Evolutionary conservation across 2,888 invertebrate genomes (phyloP).

Genomic region (Myopa tessellatipennis): DNA sequence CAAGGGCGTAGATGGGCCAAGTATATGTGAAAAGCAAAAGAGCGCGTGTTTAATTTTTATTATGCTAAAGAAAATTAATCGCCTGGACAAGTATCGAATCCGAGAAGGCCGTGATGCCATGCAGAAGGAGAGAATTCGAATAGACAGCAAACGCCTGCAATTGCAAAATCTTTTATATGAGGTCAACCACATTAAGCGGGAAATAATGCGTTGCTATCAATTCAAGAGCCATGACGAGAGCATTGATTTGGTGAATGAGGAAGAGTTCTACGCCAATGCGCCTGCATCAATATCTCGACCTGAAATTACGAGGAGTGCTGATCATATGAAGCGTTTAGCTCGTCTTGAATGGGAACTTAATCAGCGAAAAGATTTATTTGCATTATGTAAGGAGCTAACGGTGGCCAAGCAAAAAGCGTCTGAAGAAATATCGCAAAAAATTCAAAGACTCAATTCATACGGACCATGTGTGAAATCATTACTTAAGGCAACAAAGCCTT

Average conservation of each 20-base stretch:
- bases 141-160: conserved; percentile 89
- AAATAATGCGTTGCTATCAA: conserved; percentile 93
- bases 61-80: conserved; percentile 88
- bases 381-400: conserved; percentile 80
- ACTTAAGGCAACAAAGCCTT: conserved; percentile 83
- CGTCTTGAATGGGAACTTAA: conserved; percentile 92
- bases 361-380: conserved; percentile 85
- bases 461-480: conserved; percentile 81
- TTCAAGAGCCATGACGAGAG: conserved; percentile 96
- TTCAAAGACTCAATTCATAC: conserved; percentile 82
- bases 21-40: conserved; percentile 71
- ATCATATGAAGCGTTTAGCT: conserved; percentile 85
- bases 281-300: conserved; percentile 73
- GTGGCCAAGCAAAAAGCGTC: conserved; percentile 82
- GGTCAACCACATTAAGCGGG: conserved; percentile 91
- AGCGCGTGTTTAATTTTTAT: conserved; percentile 83
- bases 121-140: conserved; percentile 85
- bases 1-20: conserved; percentile 54
- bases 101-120: conserved; percentile 85
- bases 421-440: conserved; percentile 79
- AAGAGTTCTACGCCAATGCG: conserved; percentile 81
- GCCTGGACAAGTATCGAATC: conserved; percentile 89
- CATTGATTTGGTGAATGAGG: conserved; percentile 85
- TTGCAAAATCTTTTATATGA: conserved; percentile 95
- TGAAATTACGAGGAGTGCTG: conserved; percentile 75